Percentiles rank a stretch among this genome's conserved stretches.
Evolutionary conservation across 2,888 invertebrate genomes (phyloP).

Genomic region (Exephanes ischioxanthus): DNA sequence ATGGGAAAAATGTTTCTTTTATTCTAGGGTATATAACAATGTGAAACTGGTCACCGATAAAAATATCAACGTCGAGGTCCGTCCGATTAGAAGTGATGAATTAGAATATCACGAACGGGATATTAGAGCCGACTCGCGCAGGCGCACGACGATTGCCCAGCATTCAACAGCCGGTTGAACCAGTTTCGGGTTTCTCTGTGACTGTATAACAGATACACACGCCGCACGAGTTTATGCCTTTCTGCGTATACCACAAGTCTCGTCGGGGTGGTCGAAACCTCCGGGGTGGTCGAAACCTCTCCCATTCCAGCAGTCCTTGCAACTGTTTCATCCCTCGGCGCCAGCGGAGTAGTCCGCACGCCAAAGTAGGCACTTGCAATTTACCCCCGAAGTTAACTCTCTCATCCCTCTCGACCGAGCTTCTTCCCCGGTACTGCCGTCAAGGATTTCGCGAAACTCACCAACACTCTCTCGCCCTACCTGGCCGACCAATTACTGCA

Average conservation of each 20-base stretch:
- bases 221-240: conserved; percentile 53
- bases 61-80: neutral
- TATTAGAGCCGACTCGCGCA: conserved; percentile 35
- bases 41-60: neutral
- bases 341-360: conserved; percentile 40
- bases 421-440: conserved; percentile 57
- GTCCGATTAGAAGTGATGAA: conserved; percentile 1
- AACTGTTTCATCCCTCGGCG: conserved; percentile 39
- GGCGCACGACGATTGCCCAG: conserved; percentile 43
- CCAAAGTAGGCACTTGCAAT: conserved; percentile 70
- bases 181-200: conserved; percentile 37
- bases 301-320: conserved; percentile 64
- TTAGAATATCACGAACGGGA: neutral
- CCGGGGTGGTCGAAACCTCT: conserved; percentile 46
- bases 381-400: conserved; percentile 56
- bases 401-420: conserved; percentile 29
- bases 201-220: conserved; percentile 6
- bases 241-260: conserved; percentile 36
- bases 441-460: conserved; percentile 61
- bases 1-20: no score
- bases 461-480: conserved; percentile 64
- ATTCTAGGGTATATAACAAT: neutral
- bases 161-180: conserved; percentile 65
- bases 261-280: conserved; percentile 44
- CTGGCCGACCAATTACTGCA: conserved; percentile 70